Percentiles rank a stretch among this genome's conserved stretches.
phyloP scores from a whole-genome alignment of 37 sponge, comb jelly and placozoan genomes.

The Mnemiopsis leidyi region DNA sequence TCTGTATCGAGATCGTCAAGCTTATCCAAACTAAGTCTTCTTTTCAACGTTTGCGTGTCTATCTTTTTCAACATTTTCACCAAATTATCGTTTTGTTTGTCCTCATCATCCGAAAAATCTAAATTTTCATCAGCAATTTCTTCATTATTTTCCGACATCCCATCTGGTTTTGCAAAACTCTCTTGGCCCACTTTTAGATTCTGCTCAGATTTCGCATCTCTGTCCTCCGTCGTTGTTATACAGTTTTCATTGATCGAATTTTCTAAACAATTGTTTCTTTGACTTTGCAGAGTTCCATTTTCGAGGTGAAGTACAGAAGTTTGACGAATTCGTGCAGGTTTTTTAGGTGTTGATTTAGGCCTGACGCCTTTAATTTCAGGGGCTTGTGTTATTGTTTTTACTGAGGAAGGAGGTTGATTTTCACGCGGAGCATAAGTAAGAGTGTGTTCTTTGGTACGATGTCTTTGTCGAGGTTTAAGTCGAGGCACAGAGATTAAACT shows the following conservation, averaged over 20 bases:
- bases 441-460: not conserved
- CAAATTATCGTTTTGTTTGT: not conserved
- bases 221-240: not conserved
- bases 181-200: not conserved
- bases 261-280: not conserved
- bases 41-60: not conserved
- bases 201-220: not conserved
- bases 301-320: not conserved
- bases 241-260: not conserved
- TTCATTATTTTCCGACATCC: not conserved
- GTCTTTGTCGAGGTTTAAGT: not conserved
- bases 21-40: constrained; percentile 5
- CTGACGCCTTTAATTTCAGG: not conserved
- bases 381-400: not conserved
- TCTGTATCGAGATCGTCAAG: not conserved
- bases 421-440: not conserved
- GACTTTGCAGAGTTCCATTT: not conserved
- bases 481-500: not conserved
- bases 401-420: not conserved
- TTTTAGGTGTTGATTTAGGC: not conserved
- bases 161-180: not conserved
- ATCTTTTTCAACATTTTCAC: not conserved
- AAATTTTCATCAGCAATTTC: not conserved
- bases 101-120: not conserved
- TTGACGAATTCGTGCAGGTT: not conserved